Conservation (phyloP, 2,888 invertebrate genomes). For the Alloscopus bannaensis region DNA sequence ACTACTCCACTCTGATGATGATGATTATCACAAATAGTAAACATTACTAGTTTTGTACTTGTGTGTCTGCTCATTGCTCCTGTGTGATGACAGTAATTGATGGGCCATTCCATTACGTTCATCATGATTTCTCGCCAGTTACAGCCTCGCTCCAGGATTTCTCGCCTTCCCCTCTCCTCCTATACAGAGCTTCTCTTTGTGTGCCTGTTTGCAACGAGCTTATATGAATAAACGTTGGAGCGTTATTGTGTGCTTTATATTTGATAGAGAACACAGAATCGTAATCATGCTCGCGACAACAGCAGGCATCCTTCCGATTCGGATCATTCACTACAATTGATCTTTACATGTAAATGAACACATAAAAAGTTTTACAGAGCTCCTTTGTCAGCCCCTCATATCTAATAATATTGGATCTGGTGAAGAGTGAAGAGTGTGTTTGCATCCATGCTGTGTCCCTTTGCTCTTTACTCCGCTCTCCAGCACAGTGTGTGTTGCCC, state of each 20-base stretch:
- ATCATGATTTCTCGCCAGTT: constrained; percentile 62
- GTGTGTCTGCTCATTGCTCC: constrained; percentile 4
- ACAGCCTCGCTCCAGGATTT: constrained; percentile 57
- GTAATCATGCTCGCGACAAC: constrained; percentile 53
- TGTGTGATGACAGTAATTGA: constrained; percentile 71
- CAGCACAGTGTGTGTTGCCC: background rate
- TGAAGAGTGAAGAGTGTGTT: constrained; percentile 53
- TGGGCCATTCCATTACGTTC: constrained; percentile 64
- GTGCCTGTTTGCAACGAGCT: background rate
- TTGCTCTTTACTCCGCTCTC: too few species aligned
- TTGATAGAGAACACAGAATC: too few species aligned
- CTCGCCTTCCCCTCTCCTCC: constrained; percentile 39
- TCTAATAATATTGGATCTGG: constrained; percentile 37
- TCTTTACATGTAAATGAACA: constrained; percentile 48
- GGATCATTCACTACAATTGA: constrained; percentile 51
- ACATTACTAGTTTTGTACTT: background rate
- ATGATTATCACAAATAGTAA: constrained; percentile 11
- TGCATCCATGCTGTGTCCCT: constrained; percentile 43
- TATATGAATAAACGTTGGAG: constrained; percentile 15
- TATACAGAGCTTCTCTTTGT: background rate
- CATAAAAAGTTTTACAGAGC: constrained; percentile 27
- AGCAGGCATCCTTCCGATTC: constrained; percentile 55
- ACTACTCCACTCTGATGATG: background rate
- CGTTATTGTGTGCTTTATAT: constrained; percentile 35
- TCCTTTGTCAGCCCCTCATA: constrained; percentile 3